A percentile compares a stretch with the other conserved stretches of the same genome.
Conservation (phyloP, 2,797 vertebrate species). For the Sphenopsis melanotis region DNA sequence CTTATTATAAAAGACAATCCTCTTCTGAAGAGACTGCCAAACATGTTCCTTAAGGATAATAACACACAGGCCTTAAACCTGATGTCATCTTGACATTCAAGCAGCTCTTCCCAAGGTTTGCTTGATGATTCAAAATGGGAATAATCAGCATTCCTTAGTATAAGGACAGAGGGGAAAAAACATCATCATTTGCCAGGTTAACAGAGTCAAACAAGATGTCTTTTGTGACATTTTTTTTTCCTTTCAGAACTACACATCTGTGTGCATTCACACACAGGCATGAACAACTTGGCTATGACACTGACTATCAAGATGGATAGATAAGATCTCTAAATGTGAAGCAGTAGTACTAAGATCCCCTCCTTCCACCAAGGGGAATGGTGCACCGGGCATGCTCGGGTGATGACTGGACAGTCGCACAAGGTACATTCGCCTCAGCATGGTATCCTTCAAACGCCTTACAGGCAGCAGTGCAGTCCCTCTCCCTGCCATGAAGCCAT, state of each 20-base stretch:
- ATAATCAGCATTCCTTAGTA: not conserved
- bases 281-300: not conserved
- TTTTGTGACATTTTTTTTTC: not conserved
- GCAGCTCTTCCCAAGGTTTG: not conserved
- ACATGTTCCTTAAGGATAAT: not conserved
- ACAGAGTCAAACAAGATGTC: not conserved
- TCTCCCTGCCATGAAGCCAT: not conserved
- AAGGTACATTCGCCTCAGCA: not conserved
- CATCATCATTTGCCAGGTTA: not conserved
- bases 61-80: not conserved
- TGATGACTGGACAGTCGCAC: not conserved
- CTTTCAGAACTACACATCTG: not conserved
- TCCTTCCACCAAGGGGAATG: not conserved
- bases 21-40: not conserved
- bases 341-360: not conserved
- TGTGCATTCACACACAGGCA: not conserved
- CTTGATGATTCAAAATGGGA: not conserved
- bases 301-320: not conserved
- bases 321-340: not conserved
- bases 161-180: not conserved
- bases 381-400: not conserved
- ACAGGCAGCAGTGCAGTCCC: not conserved
- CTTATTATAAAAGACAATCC: not conserved
- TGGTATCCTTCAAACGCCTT: not conserved
- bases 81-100: not conserved